A percentile compares a stretch with the other conserved stretches of the same genome.
Conservation (phyloP, 1,140 invertebrate genomes). For the Macrosteles quadrilineatus region DNA sequence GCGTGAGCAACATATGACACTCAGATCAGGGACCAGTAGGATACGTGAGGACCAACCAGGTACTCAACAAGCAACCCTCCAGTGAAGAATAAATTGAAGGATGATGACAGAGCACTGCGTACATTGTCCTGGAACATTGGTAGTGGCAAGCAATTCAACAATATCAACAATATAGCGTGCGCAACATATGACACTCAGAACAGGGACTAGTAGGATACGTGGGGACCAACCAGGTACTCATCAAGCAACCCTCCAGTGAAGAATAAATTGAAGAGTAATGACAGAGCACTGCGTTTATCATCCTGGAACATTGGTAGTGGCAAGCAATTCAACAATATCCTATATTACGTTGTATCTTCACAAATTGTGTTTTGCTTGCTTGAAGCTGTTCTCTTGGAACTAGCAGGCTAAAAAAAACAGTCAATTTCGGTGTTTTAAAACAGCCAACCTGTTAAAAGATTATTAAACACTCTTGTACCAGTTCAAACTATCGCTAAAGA, state of each 20-base stretch:
- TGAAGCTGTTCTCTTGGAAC: too few species aligned
- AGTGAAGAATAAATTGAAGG: constrained; percentile 76
- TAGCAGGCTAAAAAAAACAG: too few species aligned
- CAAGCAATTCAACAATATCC: constrained; percentile 67
- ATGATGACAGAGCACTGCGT: constrained; percentile 58
- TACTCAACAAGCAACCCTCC: constrained; percentile 80
- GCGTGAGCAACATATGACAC: constrained; percentile 61
- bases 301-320: constrained; percentile 23
- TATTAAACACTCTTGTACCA: too few species aligned
- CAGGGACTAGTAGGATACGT: constrained; percentile 64
- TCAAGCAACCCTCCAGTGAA: constrained; percentile 75
- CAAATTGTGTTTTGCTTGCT: too few species aligned
- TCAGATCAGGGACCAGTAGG: constrained; percentile 66
- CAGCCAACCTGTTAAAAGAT: too few species aligned
- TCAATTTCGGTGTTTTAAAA: too few species aligned
- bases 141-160: constrained; percentile 71
- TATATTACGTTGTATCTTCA: too few species aligned
- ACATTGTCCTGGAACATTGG: constrained; percentile 33
- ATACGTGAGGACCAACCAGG: constrained; percentile 68
- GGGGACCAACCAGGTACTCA: constrained; percentile 74
- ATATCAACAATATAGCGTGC: constrained; percentile 62
- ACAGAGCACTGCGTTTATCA: constrained; percentile 46
- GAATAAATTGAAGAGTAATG: constrained; percentile 80
- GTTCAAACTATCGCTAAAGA: too few species aligned
- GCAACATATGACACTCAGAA: constrained; percentile 63